Conservation (phyloP, 2,113 vertebrate species). For the Falco punctatus region DNA sequence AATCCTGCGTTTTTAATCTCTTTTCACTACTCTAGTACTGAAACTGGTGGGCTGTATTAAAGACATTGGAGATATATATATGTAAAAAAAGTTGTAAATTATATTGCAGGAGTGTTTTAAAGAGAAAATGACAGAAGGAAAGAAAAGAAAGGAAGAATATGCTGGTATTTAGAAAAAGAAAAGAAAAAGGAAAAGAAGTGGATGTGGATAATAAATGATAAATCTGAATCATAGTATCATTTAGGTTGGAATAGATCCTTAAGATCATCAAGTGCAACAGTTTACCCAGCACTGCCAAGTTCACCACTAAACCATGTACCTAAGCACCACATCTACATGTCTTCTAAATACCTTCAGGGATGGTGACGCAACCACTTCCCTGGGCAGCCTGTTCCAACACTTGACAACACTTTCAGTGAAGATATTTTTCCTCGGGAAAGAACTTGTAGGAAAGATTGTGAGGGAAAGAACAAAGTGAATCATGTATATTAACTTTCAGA, state of each 20-base stretch:
- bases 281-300: not conserved
- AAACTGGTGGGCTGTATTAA: not conserved
- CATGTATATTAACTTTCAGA: not conserved
- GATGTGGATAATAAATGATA: not conserved
- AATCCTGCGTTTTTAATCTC: not conserved
- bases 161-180: not conserved
- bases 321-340: not conserved
- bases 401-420: not conserved
- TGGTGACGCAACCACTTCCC: not conserved
- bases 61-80: not conserved
- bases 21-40: not conserved
- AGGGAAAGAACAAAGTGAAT: not conserved
- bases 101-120: not conserved
- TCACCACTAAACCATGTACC: not conserved
- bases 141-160: not conserved
- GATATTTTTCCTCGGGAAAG: not conserved
- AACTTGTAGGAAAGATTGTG: not conserved
- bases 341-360: not conserved
- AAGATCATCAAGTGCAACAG: fast-evolving
- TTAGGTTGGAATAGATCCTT: not conserved
- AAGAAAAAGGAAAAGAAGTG: not conserved
- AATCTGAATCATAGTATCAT: not conserved
- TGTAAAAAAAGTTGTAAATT: not conserved
- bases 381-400: not conserved
- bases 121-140: not conserved